These are phyloP conservation scores for Carettochelys insculpta DNA, from an alignment of 2,113 vertebrate species.

Conservation along the genomic window DNA sequence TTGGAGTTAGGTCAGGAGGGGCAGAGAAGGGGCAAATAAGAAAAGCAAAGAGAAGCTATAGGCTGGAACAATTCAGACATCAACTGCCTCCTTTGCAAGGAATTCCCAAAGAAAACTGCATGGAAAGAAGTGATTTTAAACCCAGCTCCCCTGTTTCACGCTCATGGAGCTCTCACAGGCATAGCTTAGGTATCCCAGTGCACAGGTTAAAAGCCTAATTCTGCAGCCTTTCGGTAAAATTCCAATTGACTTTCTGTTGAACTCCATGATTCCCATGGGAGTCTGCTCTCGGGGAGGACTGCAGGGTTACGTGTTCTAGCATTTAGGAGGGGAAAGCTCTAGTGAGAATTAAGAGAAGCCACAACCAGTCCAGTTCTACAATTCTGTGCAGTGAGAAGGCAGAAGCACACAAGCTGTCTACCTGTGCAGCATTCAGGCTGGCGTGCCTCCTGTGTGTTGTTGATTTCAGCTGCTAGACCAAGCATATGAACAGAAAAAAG, in stretches of 20 bases:
- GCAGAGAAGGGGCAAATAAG: background rate
- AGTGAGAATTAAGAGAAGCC: background rate
- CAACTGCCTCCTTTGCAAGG: background rate
- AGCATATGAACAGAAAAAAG: background rate
- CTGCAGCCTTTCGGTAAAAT: background rate
- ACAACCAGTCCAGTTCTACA: background rate
- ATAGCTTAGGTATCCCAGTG: accelerated
- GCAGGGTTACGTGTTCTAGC: accelerated
- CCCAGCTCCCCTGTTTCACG: accelerated
- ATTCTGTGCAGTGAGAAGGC: background rate
- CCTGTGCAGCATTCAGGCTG: background rate
- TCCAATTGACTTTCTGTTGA: background rate
- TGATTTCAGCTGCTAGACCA: accelerated
- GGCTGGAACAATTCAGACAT: background rate
- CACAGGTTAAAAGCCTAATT: accelerated
- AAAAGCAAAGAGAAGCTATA: background rate
- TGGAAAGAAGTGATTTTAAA: accelerated
- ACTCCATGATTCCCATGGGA: background rate
- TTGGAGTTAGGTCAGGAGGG: background rate
- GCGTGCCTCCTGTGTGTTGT: accelerated
- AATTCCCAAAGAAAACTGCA: background rate
- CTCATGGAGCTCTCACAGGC: background rate
- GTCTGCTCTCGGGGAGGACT: accelerated
- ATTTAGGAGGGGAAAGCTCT: background rate
- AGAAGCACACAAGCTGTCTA: background rate